These are phyloP conservation scores for Drosophila mercatorum DNA, from an alignment of 2,888 invertebrate genomes.

Conservation along the genomic window DNA sequence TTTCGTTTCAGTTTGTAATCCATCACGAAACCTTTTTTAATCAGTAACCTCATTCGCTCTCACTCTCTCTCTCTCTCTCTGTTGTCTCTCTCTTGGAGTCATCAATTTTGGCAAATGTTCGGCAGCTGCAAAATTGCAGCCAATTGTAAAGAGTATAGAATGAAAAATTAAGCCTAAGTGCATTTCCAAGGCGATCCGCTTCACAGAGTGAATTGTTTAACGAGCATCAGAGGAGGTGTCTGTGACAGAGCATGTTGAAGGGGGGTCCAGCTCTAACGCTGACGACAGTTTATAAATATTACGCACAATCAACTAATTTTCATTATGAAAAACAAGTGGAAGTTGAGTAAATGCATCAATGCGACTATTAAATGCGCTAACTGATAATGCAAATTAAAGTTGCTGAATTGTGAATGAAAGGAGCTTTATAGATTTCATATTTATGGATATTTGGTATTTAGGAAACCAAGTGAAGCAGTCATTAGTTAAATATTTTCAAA, in stretches of 20 bases:
- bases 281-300: conserved; percentile 78
- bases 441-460: neutral
- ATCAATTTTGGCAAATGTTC: conserved; percentile 68
- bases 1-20: conserved; percentile 68
- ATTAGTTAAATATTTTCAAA: neutral
- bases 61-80: conserved; percentile 16
- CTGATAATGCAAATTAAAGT: neutral
- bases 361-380: conserved; percentile 29
- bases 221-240: conserved; percentile 52
- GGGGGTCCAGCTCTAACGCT: conserved; percentile 43
- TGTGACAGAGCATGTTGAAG: neutral
- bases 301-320: conserved; percentile 71
- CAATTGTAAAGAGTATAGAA: conserved; percentile 71
- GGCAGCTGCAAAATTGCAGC: conserved; percentile 70
- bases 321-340: conserved; percentile 62
- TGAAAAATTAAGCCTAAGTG: conserved; percentile 75
- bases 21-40: conserved; percentile 64
- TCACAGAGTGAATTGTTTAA: conserved; percentile 57
- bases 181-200: conserved; percentile 75
- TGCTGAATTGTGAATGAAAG: neutral
- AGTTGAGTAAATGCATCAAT: neutral
- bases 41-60: conserved; percentile 23
- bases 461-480: neutral
- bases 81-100: conserved; percentile 41
- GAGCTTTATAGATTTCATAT: neutral